Conservation (phyloP, 2,113 vertebrate genomes). For the Sialia sialis region DNA sequence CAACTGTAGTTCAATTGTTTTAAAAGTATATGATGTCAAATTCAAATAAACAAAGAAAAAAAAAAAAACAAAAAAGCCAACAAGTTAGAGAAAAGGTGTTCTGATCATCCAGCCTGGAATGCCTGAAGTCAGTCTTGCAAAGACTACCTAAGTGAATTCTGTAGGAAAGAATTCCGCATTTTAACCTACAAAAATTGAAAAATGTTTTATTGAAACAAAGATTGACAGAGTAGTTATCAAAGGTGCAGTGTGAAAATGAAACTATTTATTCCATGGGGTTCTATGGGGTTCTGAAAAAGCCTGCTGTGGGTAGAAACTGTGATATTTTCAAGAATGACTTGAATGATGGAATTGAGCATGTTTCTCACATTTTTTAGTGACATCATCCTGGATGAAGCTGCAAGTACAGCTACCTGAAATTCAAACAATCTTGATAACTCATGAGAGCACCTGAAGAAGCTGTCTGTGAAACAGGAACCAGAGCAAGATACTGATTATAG, state of each 20-base stretch:
- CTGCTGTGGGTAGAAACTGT: not conserved
- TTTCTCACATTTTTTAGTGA: not conserved
- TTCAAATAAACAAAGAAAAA: not conserved
- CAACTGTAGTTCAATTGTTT: not conserved
- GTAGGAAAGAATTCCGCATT: not conserved
- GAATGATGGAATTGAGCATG: not conserved
- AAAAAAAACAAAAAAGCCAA: not conserved
- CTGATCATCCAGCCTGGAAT: not conserved
- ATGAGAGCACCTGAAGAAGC: not conserved
- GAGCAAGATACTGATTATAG: not conserved
- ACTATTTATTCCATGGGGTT: not conserved
- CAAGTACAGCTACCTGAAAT: not conserved
- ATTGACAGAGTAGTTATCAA: not conserved
- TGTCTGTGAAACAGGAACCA: not conserved
- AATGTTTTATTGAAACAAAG: not conserved
- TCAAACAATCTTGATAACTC: not conserved
- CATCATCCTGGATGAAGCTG: not conserved
- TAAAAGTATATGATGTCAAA: not conserved
- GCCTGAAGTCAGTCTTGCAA: not conserved
- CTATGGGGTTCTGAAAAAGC: not conserved
- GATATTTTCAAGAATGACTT: not conserved
- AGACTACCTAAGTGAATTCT: not conserved
- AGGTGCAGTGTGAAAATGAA: not conserved
- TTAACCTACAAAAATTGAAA: not conserved
- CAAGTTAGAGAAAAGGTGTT: not conserved